Percentiles rank a stretch among this genome's conserved stretches.
Conservation (phyloP, 2,797 vertebrate species). For the Spinus olivaceus region DNA sequence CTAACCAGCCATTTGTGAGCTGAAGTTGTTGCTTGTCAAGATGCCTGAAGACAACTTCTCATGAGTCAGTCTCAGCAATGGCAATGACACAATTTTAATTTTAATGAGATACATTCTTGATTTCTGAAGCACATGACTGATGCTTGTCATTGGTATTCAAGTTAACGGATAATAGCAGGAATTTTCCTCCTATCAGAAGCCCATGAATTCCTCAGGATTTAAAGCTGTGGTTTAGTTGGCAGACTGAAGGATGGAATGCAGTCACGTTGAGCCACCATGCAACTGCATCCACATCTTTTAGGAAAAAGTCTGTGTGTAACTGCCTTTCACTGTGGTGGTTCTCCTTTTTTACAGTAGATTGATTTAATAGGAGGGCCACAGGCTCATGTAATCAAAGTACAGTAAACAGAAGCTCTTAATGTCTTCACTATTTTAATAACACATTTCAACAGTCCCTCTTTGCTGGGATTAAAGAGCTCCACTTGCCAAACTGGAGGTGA, state of each 20-base stretch:
- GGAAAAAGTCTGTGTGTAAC: background rate
- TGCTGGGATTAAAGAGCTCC: background rate
- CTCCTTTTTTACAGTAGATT: background rate
- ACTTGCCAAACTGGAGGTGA: background rate
- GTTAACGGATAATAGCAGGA: background rate
- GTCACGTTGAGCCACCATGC: background rate
- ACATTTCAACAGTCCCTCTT: background rate
- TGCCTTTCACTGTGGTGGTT: background rate
- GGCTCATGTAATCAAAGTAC: background rate
- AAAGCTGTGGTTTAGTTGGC: background rate
- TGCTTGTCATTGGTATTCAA: background rate
- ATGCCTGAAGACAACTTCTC: background rate
- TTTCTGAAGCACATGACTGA: background rate
- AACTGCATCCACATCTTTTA: background rate
- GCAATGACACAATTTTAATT: background rate
- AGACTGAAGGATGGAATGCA: background rate
- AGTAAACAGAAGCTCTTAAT: background rate
- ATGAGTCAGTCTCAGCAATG: background rate
- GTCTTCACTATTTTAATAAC: background rate
- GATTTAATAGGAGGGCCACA: background rate
- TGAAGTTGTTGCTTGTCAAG: background rate
- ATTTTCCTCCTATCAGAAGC: background rate
- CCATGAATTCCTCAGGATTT: background rate
- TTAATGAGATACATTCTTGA: background rate
- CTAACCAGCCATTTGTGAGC: background rate